Conservation (phyloP, 1,140 invertebrate species). For the Philaenus spumarius region DNA sequence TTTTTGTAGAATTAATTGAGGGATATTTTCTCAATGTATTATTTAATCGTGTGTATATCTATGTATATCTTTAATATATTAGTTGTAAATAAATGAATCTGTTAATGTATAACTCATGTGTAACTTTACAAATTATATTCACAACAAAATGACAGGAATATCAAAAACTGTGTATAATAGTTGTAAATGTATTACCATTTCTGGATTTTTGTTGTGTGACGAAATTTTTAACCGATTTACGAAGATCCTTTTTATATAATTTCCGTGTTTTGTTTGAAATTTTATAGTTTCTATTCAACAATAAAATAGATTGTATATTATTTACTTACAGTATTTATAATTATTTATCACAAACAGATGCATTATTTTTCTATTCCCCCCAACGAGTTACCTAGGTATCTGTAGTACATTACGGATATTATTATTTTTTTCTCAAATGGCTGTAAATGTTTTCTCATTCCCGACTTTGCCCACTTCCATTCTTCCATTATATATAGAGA, state of each 20-base stretch:
- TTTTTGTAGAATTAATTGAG: constrained; percentile 2
- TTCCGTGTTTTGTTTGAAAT: too few relatives aligned
- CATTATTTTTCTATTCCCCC: too few relatives aligned
- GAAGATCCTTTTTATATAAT: not conserved
- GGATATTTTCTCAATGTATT: not conserved
- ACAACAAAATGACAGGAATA: too few relatives aligned
- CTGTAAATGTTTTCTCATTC: constrained; percentile 13
- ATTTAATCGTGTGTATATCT: constrained; percentile 11
- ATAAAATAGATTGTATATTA: too few relatives aligned
- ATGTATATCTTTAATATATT: constrained; percentile 16
- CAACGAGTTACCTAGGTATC: too few relatives aligned
- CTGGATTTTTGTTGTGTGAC: constrained; percentile 13
- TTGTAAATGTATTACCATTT: too few relatives aligned
- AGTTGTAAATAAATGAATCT: not conserved
- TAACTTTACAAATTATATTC: not conserved
- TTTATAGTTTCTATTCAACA: too few relatives aligned
- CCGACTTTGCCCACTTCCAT: not conserved
- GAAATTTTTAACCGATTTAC: constrained; percentile 14
- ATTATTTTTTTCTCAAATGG: not conserved
- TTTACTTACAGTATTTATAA: too few relatives aligned
- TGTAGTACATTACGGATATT: too few relatives aligned
- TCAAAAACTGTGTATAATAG: too few relatives aligned
- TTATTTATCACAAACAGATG: too few relatives aligned
- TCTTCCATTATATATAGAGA: constrained; percentile 12
- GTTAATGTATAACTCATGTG: not conserved